These are phyloP conservation scores for Tribolium freemani DNA, from an alignment of 2,888 invertebrate genomes.

Conservation along the genomic window DNA sequence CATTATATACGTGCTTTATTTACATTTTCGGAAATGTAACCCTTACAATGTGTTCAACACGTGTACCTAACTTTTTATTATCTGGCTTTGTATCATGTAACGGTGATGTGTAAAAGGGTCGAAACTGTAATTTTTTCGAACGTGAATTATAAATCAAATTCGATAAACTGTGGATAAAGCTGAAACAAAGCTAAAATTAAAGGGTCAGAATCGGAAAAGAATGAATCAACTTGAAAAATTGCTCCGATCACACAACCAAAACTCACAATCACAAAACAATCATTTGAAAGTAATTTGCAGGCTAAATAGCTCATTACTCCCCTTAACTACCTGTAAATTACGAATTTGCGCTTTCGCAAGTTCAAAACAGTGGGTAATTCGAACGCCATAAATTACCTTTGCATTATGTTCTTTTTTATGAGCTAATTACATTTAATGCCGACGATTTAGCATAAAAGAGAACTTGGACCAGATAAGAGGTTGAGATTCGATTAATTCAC, in stretches of 20 bases:
- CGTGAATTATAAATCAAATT: conserved; percentile 19
- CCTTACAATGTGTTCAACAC: conserved; percentile 34
- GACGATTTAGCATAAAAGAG: conserved; percentile 19
- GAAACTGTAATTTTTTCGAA: background rate
- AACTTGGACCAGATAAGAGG: conserved; percentile 13
- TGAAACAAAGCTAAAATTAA: conserved; percentile 22
- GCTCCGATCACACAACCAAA: conserved; percentile 22
- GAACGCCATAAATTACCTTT: conserved; percentile 23
- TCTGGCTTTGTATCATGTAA: background rate
- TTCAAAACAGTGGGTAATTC: conserved; percentile 27
- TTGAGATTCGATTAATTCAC: conserved; percentile 14
- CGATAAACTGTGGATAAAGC: conserved; percentile 4
- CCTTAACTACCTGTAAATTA: conserved; percentile 42
- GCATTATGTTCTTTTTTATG: conserved; percentile 22
- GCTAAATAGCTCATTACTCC: conserved; percentile 38
- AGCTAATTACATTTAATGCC: conserved; percentile 25
- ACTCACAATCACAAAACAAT: conserved; percentile 14
- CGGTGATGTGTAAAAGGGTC: background rate
- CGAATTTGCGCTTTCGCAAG: conserved; percentile 37
- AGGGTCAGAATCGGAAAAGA: conserved; percentile 21
- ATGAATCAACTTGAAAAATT: conserved; percentile 31
- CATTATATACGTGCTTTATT: conserved; percentile 22
- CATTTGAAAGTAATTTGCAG: conserved; percentile 14
- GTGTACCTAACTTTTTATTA: conserved; percentile 28
- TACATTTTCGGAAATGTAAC: conserved; percentile 23